A percentile compares a stretch with the other conserved stretches of the same genome.
phyloP scores from a whole-genome alignment of 92 coral and sea anemone genomes.

The Palythoa grandiflora region DNA sequence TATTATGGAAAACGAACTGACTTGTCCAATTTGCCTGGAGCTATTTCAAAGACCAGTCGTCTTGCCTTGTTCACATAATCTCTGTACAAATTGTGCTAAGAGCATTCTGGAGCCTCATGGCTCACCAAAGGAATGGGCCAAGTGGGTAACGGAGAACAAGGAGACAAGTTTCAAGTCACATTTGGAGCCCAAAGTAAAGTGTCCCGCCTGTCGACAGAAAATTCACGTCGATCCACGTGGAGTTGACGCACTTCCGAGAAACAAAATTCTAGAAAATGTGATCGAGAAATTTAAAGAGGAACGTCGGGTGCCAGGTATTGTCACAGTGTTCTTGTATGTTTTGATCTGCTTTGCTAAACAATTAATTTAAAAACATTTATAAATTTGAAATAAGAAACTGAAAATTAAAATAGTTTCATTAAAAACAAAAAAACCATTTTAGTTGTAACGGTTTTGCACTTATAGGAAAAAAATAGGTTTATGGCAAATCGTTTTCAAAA shows the following conservation, averaged over 20 bases:
- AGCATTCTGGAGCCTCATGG: constrained; percentile 85
- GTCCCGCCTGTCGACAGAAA: constrained; percentile 87
- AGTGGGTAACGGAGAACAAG: constrained; percentile 83
- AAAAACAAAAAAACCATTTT: not conserved
- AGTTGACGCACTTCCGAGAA: constrained; percentile 81
- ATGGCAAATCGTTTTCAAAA: not conserved
- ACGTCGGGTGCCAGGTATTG: constrained; percentile 72
- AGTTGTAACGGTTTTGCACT: not conserved
- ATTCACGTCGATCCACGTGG: constrained; percentile 85
- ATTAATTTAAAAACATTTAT: not conserved
- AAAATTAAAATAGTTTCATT: not conserved
- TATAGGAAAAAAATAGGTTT: not conserved
- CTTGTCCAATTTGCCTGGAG: constrained; percentile 88
- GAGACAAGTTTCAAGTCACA: constrained; percentile 74
- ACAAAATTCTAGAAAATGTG: constrained; percentile 81
- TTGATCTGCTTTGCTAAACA: constrained; percentile 1
- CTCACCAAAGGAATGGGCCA: constrained; percentile 84
- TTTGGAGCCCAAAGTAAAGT: constrained; percentile 87
- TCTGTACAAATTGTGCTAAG: constrained; percentile 85
- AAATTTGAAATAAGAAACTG: not conserved
- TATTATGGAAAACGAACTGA: constrained; percentile 81
- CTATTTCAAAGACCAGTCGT: constrained; percentile 84
- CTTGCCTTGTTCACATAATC: constrained; percentile 88
- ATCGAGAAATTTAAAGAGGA: constrained; percentile 90
- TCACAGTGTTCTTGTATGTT: not conserved